A percentile compares a stretch with the other conserved stretches of the same genome.
phyloP scores from a whole-genome alignment of 2,888 invertebrate genomes.

The Tortrix viridana region DNA sequence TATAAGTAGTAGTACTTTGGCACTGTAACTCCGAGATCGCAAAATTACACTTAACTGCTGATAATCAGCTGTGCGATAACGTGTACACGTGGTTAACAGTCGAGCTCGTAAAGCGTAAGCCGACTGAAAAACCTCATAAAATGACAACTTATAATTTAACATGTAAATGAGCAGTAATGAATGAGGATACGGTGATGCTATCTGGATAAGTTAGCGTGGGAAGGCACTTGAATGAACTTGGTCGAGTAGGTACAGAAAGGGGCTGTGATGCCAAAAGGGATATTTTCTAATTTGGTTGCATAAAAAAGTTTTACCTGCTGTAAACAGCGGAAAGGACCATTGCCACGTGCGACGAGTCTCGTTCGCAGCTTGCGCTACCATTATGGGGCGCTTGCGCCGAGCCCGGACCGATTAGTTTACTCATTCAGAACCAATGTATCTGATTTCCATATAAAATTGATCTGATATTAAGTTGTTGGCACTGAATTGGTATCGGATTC shows the following conservation, averaged over 20 bases:
- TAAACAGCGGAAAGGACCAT: slow-evolving; percentile 76
- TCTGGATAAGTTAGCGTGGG: slow-evolving; percentile 50
- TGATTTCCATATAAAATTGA: not conserved
- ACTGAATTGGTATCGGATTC: too few relatives aligned
- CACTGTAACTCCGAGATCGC: slow-evolving; percentile 1
- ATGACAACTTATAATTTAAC: slow-evolving; percentile 35
- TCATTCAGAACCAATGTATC: not conserved
- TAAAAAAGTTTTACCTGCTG: slow-evolving; percentile 76
- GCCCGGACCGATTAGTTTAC: slow-evolving; percentile 22
- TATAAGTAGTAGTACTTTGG: not conserved
- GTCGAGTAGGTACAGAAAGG: slow-evolving; percentile 52
- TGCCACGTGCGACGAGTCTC: slow-evolving; percentile 75
- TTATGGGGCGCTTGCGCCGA: slow-evolving; percentile 33
- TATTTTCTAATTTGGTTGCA: slow-evolving; percentile 56
- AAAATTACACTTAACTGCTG: slow-evolving; percentile 17
- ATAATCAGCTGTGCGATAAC: slow-evolving; percentile 33
- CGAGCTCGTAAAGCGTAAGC: slow-evolving; percentile 24
- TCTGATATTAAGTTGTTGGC: too few relatives aligned
- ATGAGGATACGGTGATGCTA: slow-evolving; percentile 26
- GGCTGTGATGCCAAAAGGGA: slow-evolving; percentile 63
- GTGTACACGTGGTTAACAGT: slow-evolving; percentile 34
- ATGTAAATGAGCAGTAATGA: slow-evolving; percentile 37
- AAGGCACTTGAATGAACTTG: slow-evolving; percentile 54
- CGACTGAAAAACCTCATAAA: slow-evolving; percentile 32
- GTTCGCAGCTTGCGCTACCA: slow-evolving; percentile 61